Evolutionary conservation across 2,113 vertebrate species (phyloP).

Genomic region (Marmota flaviventris): DNA sequence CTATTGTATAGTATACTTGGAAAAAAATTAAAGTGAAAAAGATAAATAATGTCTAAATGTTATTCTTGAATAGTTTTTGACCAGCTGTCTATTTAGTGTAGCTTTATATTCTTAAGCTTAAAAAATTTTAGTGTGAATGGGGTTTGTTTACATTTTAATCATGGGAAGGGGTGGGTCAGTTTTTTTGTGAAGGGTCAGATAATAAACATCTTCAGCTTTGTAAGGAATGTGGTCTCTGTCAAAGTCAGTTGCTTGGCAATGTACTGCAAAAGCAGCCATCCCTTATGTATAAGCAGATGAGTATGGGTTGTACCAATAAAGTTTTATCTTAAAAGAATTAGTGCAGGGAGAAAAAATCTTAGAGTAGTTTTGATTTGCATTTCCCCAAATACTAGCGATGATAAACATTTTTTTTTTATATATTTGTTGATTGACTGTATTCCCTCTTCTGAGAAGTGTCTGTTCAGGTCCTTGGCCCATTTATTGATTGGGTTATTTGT

Average conservation of each 20-base stretch:
- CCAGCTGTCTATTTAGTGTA: background rate
- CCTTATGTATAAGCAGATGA: background rate
- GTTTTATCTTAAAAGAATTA: background rate
- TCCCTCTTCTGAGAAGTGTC: too few relatives aligned
- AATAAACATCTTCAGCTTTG: background rate
- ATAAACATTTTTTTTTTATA: too few relatives aligned
- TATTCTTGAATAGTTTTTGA: conserved; percentile 64
- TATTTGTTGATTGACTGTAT: too few relatives aligned
- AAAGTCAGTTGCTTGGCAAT: background rate
- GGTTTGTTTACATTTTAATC: background rate
- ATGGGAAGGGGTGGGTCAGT: background rate
- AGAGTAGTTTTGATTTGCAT: too few relatives aligned
- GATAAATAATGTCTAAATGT: conserved; percentile 14
- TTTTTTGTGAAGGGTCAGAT: background rate
- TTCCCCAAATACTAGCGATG: too few relatives aligned
- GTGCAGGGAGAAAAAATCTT: too few relatives aligned
- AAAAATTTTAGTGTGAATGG: background rate
- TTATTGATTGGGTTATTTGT: too few relatives aligned
- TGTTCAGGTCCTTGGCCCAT: too few relatives aligned
- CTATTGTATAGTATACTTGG: background rate
- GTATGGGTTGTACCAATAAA: background rate
- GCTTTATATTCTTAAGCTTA: background rate
- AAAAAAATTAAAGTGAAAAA: conserved; percentile 11
- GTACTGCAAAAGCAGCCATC: background rate
- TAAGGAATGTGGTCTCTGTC: background rate